Percentiles rank a stretch among this genome's conserved stretches.
These are phyloP conservation scores for Lepus townsendii DNA, from an alignment of 2,797 vertebrate species.

Conservation along the genomic window DNA sequence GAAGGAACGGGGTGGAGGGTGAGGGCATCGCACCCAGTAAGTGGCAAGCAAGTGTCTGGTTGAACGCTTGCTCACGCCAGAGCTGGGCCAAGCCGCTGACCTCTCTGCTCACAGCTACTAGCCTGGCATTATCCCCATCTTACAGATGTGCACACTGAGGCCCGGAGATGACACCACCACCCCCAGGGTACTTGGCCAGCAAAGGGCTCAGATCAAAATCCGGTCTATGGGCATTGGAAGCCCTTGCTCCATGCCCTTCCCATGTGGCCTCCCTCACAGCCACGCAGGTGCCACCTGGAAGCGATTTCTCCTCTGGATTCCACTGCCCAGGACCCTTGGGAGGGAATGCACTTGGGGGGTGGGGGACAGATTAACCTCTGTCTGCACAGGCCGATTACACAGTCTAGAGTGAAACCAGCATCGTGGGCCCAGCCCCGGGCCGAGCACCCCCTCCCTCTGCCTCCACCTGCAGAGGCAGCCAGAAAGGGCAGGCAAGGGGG, in stretches of 20 bases:
- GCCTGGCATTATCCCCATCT: background rate
- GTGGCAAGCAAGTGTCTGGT: background rate
- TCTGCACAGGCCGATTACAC: conserved; percentile 77
- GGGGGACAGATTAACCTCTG: conserved; percentile 73
- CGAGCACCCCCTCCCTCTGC: background rate
- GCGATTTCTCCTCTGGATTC: conserved; percentile 78
- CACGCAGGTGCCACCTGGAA: conserved; percentile 70
- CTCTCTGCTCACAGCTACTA: background rate
- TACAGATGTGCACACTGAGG: conserved; percentile 40
- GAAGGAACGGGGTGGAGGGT: background rate
- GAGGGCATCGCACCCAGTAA: background rate
- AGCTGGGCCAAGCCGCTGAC: background rate
- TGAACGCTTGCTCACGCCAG: background rate
- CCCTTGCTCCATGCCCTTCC: background rate
- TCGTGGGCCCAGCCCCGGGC: conserved; percentile 45
- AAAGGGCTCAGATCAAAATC: background rate
- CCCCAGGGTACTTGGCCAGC: background rate
- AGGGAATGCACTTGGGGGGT: conserved; percentile 67
- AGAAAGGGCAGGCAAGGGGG: background rate
- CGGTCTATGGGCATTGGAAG: background rate
- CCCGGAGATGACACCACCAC: background rate
- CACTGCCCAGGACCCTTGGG: conserved; percentile 72
- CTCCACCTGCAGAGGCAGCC: background rate
- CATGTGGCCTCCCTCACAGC: background rate
- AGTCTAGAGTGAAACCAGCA: conserved; percentile 76